Base-by-base conservation (phyloP, 1,140 invertebrate genomes). In the Saccostrea cuccullata region DNA sequence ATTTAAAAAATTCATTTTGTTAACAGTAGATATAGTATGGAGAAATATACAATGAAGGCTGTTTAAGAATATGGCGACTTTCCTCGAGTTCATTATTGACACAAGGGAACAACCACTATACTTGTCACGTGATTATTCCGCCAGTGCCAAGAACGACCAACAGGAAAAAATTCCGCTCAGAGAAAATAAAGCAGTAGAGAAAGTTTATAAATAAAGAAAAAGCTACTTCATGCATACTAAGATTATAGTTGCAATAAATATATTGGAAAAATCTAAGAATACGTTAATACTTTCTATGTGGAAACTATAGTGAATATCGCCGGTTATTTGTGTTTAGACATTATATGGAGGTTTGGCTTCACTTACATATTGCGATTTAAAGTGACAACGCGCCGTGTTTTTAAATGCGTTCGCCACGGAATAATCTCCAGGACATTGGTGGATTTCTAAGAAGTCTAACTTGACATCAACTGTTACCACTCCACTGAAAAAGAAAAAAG, bases 381-480 rank as follows among this genome's bases (percentile, higher is more conserved):
- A 96, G 95, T 99, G 98, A 95, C 99, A 99, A 95, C 98, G 98
- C 94, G 99, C 97, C 8, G 98, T 98, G 91, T 97, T 96, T 95
- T 99, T 99, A 95, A 99, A 99, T 15, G 98, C 98, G 96, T 99
- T 99, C 3, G 98, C 97, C 40, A 97, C 96, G 92, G 97, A 97
- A 94, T 97, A 98, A 94, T 94, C 91, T 70, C 97, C 97, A 58
- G 98, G 97, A 94, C 98, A 99, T 95, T 99, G 98, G 94, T 99
- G 98, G 36, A 99, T 97, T 95, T 99, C 98, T 92, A 99, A 95
- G 92, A 98, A 97, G 93, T 97, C 94, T 91, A 99, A 96, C 93
- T 98, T 96, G 96, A 99, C 98, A 56, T 98, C 98, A 26, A 99
- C 98, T 89, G 97, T 97, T 15, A 99, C 98, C 88, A 98, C 97